These are phyloP conservation scores for Bujurquina vittata DNA, from an alignment of 2,113 vertebrate genomes.

Conservation along the genomic window DNA sequence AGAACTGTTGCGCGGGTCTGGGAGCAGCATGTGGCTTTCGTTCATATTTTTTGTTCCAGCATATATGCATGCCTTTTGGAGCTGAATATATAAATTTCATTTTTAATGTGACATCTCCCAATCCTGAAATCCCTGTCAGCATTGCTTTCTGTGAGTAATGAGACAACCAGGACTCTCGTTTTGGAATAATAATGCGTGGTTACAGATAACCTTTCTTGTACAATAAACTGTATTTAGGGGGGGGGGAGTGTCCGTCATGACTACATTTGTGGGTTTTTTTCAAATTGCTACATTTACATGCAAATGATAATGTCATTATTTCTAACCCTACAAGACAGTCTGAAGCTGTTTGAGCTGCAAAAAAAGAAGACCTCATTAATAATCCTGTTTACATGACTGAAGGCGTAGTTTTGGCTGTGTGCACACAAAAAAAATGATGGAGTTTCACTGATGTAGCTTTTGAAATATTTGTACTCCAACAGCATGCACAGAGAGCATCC, in stretches of 20 bases:
- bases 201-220: neutral
- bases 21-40: neutral
- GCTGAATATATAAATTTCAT: conserved; percentile 19
- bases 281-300: conserved; percentile 3
- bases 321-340: neutral
- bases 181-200: neutral
- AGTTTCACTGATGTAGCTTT: neutral
- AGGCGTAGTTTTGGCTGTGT: neutral
- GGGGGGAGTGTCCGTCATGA: neutral
- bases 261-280: neutral
- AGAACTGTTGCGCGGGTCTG: neutral
- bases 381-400: neutral
- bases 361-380: neutral
- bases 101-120: conserved; percentile 12
- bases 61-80: conserved; percentile 5
- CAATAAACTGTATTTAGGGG: neutral
- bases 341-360: neutral
- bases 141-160: neutral
- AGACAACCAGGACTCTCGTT: neutral
- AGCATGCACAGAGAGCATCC: neutral
- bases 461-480: neutral
- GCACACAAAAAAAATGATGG: neutral
- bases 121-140: neutral
- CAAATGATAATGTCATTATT: conserved; percentile 19
- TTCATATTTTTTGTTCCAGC: neutral